phyloP scores from a whole-genome alignment of 2,113 vertebrate species.

The Tupaia chinensis region DNA sequence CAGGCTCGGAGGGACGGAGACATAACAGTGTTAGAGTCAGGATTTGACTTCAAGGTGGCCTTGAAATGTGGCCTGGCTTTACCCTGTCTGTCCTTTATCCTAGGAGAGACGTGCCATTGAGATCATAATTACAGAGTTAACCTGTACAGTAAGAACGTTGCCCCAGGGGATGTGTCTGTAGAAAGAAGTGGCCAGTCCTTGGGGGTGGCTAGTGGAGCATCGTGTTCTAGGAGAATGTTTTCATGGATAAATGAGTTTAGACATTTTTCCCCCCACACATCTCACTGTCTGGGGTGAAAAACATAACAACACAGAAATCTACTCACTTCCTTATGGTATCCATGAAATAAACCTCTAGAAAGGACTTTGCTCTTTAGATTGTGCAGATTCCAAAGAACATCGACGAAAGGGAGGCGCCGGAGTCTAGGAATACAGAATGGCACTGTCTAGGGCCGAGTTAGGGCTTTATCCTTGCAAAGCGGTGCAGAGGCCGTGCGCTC shows the following conservation, averaged over 20 bases:
- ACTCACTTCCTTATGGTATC: conserved; percentile 67
- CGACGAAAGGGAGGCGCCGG: not conserved
- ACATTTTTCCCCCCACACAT: not conserved
- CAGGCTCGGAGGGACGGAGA: not conserved
- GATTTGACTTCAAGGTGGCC: not conserved
- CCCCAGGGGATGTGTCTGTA: not conserved
- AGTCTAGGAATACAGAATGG: not conserved
- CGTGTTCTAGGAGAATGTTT: not conserved
- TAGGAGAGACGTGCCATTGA: rapidly evolving
- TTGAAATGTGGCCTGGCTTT: not conserved
- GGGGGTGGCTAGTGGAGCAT: not conserved
- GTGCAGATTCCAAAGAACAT: not conserved
- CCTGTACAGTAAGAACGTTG: not conserved
- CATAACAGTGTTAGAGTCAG: not conserved
- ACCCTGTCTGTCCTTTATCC: not conserved
- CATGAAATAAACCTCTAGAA: not conserved
- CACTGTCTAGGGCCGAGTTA: not conserved
- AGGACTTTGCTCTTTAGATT: conserved; percentile 67
- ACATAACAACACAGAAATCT: too few relatives aligned
- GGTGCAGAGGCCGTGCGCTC: rapidly evolving
- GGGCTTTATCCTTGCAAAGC: not conserved
- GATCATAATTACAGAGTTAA: too few relatives aligned
- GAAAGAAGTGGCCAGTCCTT: not conserved
- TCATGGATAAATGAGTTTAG: not conserved
- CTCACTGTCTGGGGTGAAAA: not conserved